phyloP scores from a whole-genome alignment of 2,797 vertebrate genomes.

The Huso huso region DNA sequence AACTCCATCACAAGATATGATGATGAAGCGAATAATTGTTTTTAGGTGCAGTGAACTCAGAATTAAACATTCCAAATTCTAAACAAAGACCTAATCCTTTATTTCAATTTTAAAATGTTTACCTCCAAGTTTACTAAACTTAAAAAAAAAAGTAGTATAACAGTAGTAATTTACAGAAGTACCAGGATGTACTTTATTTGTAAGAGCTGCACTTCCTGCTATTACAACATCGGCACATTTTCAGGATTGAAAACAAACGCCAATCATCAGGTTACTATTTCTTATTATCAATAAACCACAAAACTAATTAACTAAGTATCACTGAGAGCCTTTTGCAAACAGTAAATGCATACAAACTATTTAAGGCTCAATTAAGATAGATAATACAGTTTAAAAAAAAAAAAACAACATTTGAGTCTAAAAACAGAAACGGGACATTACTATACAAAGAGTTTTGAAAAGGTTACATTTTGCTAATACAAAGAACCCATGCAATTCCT shows the following conservation, averaged over 20 bases:
- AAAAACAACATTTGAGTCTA: too few species aligned
- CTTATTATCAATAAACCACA: too few species aligned
- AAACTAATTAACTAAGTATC: too few species aligned
- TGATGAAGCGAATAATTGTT: too few species aligned
- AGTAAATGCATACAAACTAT: constrained; percentile 23
- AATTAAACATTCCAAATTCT: constrained; percentile 20
- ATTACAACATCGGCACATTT: too few species aligned
- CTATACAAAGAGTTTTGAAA: constrained; percentile 48
- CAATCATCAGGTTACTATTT: too few species aligned
- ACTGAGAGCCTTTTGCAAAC: too few species aligned
- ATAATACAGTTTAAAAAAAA: constrained; percentile 41
- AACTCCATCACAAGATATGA: constrained; percentile 9
- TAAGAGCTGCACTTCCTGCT: too few species aligned
- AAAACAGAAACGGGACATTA: constrained; percentile 42
- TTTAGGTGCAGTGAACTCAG: background rate
- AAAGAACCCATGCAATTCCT: constrained; percentile 47
- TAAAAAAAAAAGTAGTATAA: too few species aligned
- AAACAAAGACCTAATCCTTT: background rate
- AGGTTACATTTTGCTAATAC: constrained; percentile 52
- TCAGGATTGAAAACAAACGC: too few species aligned
- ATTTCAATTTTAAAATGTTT: background rate
- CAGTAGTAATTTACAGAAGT: too few species aligned
- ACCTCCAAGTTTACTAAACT: background rate
- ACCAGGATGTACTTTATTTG: too few species aligned
- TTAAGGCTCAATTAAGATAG: constrained; percentile 37